Evolutionary conservation across 1,140 invertebrate species (phyloP), one percentile per base, ranked within the genome.

Genomic region (Trypoxylus dichotomus): DNA sequence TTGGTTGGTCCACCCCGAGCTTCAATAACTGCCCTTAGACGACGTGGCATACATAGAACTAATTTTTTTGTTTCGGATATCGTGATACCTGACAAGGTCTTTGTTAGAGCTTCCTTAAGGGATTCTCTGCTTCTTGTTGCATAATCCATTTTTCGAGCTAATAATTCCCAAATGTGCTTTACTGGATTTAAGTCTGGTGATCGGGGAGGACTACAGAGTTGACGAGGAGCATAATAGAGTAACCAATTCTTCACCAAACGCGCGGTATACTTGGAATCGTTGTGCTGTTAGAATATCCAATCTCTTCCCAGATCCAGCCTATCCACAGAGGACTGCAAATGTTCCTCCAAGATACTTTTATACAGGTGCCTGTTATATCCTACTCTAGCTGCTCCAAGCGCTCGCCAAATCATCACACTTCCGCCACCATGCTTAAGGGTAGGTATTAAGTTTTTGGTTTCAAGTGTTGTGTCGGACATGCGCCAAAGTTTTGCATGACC

Each of bases 381-480:
- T 42, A 42, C 43, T 47, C 3, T 10, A 13, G 3, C 43, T 11
- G 43, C 11, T 47, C 2, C 43, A 47, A n/a, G 3, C 43, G 43
- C 11, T 47, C 43, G 1, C 43, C 11, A 47, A 47, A 47, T 7
- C 32, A 32, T 47, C 43, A 47, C 11, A 47, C 11, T 47, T 15
- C 43, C 1, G 2, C 11, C 43, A 47, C 11, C 11, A 47, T 47
- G n/a, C 43, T 47, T 47, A 47, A 47, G 1, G 43, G 10, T 47
- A 71, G 63, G 24, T 13, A 3, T 71, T 32, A 82, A 79, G 78
- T 83, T 81, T 79, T 79, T 42, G 8, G 74, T 78, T 37, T 80
- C 72, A 15, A 81, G 63, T 0, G 76, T 78, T 71, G 74, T 71
- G 41, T 75, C 72, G 25, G 7, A 41, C 37, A 76, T 82, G 19